Conservation (phyloP, 2,888 invertebrate genomes). For the Perizoma affinitatum region DNA sequence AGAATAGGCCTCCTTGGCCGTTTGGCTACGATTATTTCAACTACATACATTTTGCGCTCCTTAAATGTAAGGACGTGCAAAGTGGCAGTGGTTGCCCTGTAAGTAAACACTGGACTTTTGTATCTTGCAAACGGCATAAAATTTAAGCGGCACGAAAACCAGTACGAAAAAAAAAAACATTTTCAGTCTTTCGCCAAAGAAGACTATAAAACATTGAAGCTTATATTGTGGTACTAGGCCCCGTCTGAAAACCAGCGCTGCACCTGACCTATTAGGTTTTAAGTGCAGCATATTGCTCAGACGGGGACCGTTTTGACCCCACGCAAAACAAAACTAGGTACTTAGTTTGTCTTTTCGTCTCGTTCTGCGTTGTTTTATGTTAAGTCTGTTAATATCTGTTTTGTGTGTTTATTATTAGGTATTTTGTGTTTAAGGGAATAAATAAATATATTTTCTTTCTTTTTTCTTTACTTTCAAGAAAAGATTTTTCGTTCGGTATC, state of each 20-base stretch:
- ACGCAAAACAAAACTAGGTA: no score
- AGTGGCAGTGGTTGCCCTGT: slow-evolving; percentile 45
- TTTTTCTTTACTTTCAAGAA: slow-evolving; percentile 10
- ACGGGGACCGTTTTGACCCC: no score
- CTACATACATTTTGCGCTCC: slow-evolving; percentile 73
- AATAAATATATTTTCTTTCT: no score
- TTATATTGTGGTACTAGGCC: neutral
- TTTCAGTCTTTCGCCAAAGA: neutral
- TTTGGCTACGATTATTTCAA: slow-evolving; percentile 70
- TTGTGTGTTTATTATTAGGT: no score
- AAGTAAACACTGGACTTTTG: slow-evolving; percentile 35
- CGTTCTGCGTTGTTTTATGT: no score
- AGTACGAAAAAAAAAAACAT: no score
- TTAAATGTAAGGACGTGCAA: slow-evolving; percentile 68
- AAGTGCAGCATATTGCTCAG: no score
- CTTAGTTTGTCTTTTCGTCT: no score
- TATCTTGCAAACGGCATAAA: neutral
- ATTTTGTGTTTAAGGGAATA: no score
- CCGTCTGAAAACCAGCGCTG: no score
- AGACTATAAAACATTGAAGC: neutral
- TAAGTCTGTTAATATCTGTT: no score
- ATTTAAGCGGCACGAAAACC: neutral
- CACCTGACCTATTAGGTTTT: no score
- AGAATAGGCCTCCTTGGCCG: slow-evolving; percentile 61
- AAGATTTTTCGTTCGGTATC: slow-evolving; percentile 10